phyloP scores from a whole-genome alignment of 2,797 vertebrate genomes.

The Pseudocheirus occidentalis region DNA sequence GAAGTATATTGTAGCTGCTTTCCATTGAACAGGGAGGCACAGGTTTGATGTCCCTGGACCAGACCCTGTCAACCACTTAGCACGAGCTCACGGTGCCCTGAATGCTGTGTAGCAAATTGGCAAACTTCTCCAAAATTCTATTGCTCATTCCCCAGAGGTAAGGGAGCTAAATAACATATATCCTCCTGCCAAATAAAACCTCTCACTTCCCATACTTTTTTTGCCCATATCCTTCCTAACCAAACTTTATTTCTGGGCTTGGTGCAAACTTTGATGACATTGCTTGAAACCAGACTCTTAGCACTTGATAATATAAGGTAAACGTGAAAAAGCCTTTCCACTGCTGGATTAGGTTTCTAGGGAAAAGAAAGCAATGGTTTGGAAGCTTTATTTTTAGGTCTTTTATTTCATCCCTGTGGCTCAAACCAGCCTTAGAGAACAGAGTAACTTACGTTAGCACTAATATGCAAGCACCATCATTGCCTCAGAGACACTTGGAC shows the following conservation, averaged over 20 bases:
- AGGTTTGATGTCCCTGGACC: background rate
- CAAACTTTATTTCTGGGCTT: constrained; percentile 41
- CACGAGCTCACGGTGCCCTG: background rate
- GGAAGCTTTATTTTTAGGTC: constrained; percentile 62
- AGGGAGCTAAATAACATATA: constrained; percentile 13
- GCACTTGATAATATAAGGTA: constrained; percentile 56
- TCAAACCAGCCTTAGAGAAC: constrained; percentile 51
- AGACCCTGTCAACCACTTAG: background rate
- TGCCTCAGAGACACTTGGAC: constrained; percentile 68
- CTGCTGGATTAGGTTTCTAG: constrained; percentile 30
- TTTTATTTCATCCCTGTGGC: constrained; percentile 52
- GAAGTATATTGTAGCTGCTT: background rate
- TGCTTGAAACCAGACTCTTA: constrained; percentile 28
- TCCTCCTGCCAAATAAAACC: constrained; percentile 2
- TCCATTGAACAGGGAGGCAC: background rate
- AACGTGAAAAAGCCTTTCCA: constrained; percentile 50
- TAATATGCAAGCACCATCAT: constrained; percentile 62
- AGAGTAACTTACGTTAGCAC: constrained; percentile 72
- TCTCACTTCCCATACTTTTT: constrained; percentile 39
- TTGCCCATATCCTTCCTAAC: background rate
- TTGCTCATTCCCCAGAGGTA: background rate
- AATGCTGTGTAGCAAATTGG: background rate
- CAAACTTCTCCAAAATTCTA: background rate
- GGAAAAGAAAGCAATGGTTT: constrained; percentile 20
- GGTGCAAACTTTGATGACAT: constrained; percentile 44